phyloP scores from a whole-genome alignment of 2,113 vertebrate species.

The Gambusia holbrooki region DNA sequence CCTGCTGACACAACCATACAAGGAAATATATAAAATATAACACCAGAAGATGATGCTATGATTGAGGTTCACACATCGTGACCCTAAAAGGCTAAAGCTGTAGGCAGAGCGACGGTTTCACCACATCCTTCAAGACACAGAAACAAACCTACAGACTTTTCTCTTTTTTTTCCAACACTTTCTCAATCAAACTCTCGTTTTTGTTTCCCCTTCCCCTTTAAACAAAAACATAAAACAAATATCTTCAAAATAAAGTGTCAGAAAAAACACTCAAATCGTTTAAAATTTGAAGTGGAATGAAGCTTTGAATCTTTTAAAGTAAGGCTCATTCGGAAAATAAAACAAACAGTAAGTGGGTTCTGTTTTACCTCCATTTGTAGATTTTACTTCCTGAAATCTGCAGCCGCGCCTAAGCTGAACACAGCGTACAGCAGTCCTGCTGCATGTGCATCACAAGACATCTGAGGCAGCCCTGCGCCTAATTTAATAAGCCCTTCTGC shows the following conservation, averaged over 20 bases:
- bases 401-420: constrained; percentile 60
- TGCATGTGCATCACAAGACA: constrained; percentile 73
- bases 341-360: constrained; percentile 9
- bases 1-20: background rate
- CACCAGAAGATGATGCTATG: too few species aligned
- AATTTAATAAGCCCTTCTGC: constrained; percentile 67
- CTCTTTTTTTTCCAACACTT: background rate
- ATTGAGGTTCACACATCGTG: background rate
- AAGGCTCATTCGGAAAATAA: too few species aligned
- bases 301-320: background rate
- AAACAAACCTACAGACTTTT: constrained; percentile 25
- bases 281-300: background rate
- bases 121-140: constrained; percentile 65
- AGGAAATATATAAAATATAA: background rate
- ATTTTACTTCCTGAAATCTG: constrained; percentile 72
- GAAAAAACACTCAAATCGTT: background rate
- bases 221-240: background rate
- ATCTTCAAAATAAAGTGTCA: background rate
- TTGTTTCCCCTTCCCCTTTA: background rate
- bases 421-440: constrained; percentile 10
- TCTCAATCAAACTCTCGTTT: background rate
- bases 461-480: constrained; percentile 33
- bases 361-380: constrained; percentile 72
- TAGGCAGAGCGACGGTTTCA: constrained; percentile 57
- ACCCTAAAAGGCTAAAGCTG: constrained; percentile 8